Evolutionary conservation across 2,888 invertebrate species (phyloP).

Genomic region (Aporophyla nigra): DNA sequence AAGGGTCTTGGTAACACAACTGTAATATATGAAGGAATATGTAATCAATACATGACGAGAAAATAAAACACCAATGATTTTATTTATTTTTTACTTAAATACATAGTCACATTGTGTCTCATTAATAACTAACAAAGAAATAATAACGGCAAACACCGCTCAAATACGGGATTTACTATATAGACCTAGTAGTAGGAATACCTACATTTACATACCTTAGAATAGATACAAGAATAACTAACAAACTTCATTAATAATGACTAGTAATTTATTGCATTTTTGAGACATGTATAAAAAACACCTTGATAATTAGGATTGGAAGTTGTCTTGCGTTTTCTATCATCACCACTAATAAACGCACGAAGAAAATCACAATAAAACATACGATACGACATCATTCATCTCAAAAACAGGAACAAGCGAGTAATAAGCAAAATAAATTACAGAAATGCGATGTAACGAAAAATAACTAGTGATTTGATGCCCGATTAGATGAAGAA

Average conservation of each 20-base stretch:
- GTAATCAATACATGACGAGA: background rate
- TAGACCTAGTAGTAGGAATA: conserved; percentile 85
- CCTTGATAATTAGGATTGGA: conserved; percentile 84
- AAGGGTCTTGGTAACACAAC: too few relatives aligned
- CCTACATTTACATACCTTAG: conserved; percentile 77
- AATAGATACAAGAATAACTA: conserved; percentile 84
- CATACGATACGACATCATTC: conserved; percentile 83
- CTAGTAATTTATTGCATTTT: conserved; percentile 85
- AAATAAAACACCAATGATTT: conserved; percentile 66
- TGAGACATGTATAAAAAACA: conserved; percentile 82
- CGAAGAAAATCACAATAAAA: conserved; percentile 81
- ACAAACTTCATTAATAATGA: conserved; percentile 87
- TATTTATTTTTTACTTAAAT: conserved; percentile 83
- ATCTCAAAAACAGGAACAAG: conserved; percentile 85
- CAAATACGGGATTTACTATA: conserved; percentile 75
- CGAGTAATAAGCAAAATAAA: conserved; percentile 86
- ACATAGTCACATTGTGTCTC: conserved; percentile 85
- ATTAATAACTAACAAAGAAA: conserved; percentile 82
- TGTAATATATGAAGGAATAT: background rate
- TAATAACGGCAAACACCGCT: conserved; percentile 82
- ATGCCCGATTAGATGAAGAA: conserved; percentile 87
- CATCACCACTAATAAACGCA: conserved; percentile 82
- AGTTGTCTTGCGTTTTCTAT: conserved; percentile 84
- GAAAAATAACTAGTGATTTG: conserved; percentile 77
- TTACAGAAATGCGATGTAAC: conserved; percentile 83